Base-by-base conservation (phyloP, 2,888 invertebrate species). In the Aphodius sticticus region DNA sequence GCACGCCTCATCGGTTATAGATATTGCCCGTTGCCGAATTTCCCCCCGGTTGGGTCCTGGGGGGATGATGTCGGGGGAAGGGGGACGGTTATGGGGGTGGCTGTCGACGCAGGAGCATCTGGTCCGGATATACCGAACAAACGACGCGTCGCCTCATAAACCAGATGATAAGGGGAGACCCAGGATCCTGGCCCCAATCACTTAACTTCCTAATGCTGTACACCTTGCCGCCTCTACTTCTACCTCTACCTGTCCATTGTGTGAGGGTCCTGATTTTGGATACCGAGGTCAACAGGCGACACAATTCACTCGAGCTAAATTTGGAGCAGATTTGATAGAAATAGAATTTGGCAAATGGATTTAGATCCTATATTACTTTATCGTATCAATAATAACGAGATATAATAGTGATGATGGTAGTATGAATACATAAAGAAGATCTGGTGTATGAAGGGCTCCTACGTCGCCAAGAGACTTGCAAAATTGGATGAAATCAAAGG, bases 131-230 rank as follows among this genome's bases (percentile, higher is more conserved):
- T 84, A 84, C 84, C 84, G 86, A 87, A 87, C 86, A 87, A 87
- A 87, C 86, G 87, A 86, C 85, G 87, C 85, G 86, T 86, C 87
- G 87, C 86, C 85, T 87, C 87, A 88, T 87, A 87, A 88, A 87
- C 85, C 86, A 87, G 87, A 83, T 83, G 82, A 81, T 81, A 77
- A 78, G 76, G 78, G 53, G 53, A 53, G 53, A 53, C 53, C 53
- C 53, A 76, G 72, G 15, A 37, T 70, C 70, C 71, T 71, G 35
- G 76, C 71, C 77, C 74, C 80, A 80, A 80, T 80, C 80, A 80
- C 80, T 80, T 80, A 78, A 80, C 78, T 78, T 80, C 78, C 77
- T 76, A 76, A 76, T 16, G 76, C 69, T 69, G 53, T 76, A 69
- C 35, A 69, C 76, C 69, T 76, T 15, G 9, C 76, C 76, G n/a